Conservation (phyloP, 2,797 vertebrate genomes). For the Coccyzus lansbergi region DNA sequence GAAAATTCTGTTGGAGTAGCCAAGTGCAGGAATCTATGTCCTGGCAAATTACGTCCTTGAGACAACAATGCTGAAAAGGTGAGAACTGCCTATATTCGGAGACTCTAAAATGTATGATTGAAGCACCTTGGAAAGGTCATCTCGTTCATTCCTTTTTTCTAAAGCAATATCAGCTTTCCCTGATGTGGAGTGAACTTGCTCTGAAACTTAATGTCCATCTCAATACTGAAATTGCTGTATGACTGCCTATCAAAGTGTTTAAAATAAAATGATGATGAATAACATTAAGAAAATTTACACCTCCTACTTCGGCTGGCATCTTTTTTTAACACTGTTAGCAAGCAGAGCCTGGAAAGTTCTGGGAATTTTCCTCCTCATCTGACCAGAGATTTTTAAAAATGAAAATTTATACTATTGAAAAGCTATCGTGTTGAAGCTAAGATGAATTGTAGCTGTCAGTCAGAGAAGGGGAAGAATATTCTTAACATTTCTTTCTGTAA, state of each 20-base stretch:
- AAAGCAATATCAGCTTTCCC: not conserved
- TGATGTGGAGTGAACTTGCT: slow-evolving; percentile 43
- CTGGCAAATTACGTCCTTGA: not conserved
- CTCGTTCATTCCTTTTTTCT: not conserved
- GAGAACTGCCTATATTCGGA: not conserved
- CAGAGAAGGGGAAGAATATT: not conserved
- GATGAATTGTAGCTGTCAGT: not conserved
- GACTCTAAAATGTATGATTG: not conserved
- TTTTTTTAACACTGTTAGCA: slow-evolving; percentile 57
- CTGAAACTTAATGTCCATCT: slow-evolving; percentile 35
- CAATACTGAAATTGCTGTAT: slow-evolving; percentile 31
- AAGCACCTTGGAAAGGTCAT: not conserved
- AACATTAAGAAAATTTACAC: slow-evolving; percentile 57
- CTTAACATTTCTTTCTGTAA: slow-evolving; percentile 23
- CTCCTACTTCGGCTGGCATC: slow-evolving; percentile 63
- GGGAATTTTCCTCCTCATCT: slow-evolving; percentile 40
- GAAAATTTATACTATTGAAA: slow-evolving; percentile 10
- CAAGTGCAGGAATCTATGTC: not conserved
- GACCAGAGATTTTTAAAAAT: slow-evolving; percentile 50
- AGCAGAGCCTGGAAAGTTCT: slow-evolving; percentile 37
- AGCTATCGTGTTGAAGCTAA: not conserved
- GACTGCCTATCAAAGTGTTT: slow-evolving; percentile 62
- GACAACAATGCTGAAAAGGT: not conserved
- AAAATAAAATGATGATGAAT: slow-evolving; percentile 60
- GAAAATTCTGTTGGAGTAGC: not conserved